phyloP scores from a whole-genome alignment of 2,888 invertebrate genomes.

The Tiphia femorata region DNA sequence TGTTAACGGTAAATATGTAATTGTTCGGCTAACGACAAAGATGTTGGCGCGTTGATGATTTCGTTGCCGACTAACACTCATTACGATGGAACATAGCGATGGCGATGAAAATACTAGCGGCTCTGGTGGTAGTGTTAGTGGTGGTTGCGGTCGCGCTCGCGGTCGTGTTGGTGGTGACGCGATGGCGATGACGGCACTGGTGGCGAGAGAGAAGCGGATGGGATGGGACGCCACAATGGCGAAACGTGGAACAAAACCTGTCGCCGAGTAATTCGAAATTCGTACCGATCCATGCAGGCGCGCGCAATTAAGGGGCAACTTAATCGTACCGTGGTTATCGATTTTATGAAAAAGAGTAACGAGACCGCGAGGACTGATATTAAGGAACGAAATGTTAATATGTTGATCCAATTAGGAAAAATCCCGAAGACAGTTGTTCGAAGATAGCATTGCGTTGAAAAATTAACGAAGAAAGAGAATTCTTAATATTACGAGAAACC shows the following conservation, averaged over 20 bases:
- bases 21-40: no score
- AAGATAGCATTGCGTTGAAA: no score
- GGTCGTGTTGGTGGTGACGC: background rate
- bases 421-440: no score
- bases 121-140: background rate
- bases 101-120: background rate
- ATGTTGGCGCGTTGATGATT: background rate
- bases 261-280: constrained; percentile 55
- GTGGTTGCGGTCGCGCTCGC: background rate
- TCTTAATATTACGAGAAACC: no score
- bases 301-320: constrained; percentile 52
- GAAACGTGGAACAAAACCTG: constrained; percentile 52
- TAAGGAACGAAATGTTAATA: no score
- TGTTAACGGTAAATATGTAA: no score
- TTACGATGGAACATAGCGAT: no score
- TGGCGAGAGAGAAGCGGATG: constrained; percentile 7
- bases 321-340: constrained; percentile 43
- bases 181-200: constrained; percentile 6
- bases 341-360: constrained; percentile 34
- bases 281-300: constrained; percentile 45
- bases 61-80: no score
- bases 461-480: no score
- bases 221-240: constrained; percentile 44
- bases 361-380: background rate
- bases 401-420: no score